Percentiles rank a stretch among this genome's conserved stretches.
Evolutionary conservation across 2,888 invertebrate genomes (phyloP).

Genomic region (Lepeophtheirus nordmannii): DNA sequence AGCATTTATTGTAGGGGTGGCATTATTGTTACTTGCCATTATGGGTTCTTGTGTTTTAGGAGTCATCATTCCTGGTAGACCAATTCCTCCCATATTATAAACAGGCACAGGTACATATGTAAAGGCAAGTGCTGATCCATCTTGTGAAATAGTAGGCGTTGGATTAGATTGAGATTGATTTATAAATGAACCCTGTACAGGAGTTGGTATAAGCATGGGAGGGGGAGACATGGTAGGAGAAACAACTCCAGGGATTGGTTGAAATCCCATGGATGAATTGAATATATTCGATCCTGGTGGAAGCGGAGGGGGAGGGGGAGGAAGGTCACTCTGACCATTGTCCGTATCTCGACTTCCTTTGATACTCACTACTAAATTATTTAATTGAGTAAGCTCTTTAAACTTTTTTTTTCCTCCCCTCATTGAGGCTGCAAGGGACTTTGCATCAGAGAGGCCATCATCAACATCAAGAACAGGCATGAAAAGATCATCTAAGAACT

Average conservation of each 20-base stretch:
- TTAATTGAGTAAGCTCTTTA: background rate
- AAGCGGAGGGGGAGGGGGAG: background rate
- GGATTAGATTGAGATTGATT: slow-evolving; percentile 6
- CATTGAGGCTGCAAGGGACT: slow-evolving; percentile 77
- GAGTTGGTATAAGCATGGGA: slow-evolving; percentile 32
- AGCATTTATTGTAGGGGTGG: background rate
- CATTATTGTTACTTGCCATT: background rate
- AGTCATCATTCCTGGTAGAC: slow-evolving; percentile 25
- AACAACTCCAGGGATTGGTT: slow-evolving; percentile 31
- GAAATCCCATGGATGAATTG: slow-evolving; percentile 30
- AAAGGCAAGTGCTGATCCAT: slow-evolving; percentile 37
- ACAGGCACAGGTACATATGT: slow-evolving; percentile 39
- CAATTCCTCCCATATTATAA: slow-evolving; percentile 49
- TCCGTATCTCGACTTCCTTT: slow-evolving; percentile 3
- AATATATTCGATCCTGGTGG: too few relatives aligned
- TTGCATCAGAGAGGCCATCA: slow-evolving; percentile 66
- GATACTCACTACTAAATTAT: background rate
- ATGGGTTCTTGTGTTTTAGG: background rate
- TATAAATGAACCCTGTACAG: background rate
- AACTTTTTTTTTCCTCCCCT: slow-evolving; percentile 48
- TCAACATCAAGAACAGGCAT: slow-evolving; percentile 83
- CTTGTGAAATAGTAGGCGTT: background rate
- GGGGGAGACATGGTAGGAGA: slow-evolving; percentile 33
- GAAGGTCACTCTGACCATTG: background rate
- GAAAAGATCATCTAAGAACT: slow-evolving; percentile 89